Base-by-base conservation (phyloP, 1,140 invertebrate genomes). In the Bombus sibiricus region DNA sequence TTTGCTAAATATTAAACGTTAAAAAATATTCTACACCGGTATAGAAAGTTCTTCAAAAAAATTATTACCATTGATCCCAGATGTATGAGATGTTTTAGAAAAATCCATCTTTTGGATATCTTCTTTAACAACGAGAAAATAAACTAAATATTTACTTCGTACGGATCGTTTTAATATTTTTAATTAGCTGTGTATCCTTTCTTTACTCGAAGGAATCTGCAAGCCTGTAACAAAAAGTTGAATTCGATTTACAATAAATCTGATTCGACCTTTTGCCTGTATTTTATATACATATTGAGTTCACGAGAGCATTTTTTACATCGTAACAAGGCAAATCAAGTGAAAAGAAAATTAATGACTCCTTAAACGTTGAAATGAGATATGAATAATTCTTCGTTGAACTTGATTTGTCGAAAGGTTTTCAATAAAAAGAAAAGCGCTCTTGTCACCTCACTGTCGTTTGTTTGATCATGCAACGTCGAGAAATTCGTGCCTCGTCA, bases 401-500 rank as follows among this genome's bases (percentile, higher is more conserved):
- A 22, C 18, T 34, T 9, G n/a, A 78, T 85, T 85, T 39, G 37
- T 39, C 37, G 28, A 77, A 9, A 47, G 74, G 10, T 37, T 47
- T 62, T 57, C 47, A 15, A 68, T 53, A 39, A 62, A 66, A 66
- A 9, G 10, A 47, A 66, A 74, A 85, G 28, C 76, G 9, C 71
- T 80, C 73, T 18, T 8, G 64, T 78, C 3, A 22, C 74, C 62
- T 80, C 12, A 18, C 32, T 53, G 39, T 64, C 69, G 41, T 88
- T 57, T 69, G 13, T 78, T 18, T 71, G 32, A 53, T 71, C 79
- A 57, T n/a, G 43, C 34, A 84, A 84, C 66, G 59, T 57, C 66
- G 74, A 88, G 68, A 85, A 62, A 34, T 34, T 53, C 39, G 28
- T 43, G 22, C 28, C 32, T 84, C 12, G 62, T 47, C 18, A 18